Evolutionary conservation across 1,140 invertebrate species (phyloP).

Genomic region (Acromyrmex echinatior): DNA sequence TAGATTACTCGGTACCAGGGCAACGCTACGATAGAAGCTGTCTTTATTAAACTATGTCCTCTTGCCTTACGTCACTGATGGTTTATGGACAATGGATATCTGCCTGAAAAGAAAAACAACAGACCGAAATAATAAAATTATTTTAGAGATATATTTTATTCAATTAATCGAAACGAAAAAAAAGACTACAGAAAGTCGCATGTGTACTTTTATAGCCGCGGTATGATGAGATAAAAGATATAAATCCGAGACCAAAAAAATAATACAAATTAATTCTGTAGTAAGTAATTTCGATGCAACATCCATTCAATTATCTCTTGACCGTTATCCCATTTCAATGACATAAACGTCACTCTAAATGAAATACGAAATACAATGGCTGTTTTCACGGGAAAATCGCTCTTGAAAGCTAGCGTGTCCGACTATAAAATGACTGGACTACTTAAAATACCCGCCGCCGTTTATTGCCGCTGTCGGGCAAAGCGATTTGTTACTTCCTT

Average conservation of each 20-base stretch:
- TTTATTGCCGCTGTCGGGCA: constrained; percentile 80
- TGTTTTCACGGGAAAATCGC: constrained; percentile 58
- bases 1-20: constrained; percentile 4
- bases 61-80: neutral
- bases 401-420: constrained; percentile 56
- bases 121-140: constrained; percentile 18
- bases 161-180: neutral
- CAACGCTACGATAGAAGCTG: neutral
- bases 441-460: constrained; percentile 73
- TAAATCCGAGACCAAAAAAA: neutral
- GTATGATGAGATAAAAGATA: neutral
- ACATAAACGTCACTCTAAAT: constrained; percentile 30
- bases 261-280: constrained; percentile 12
- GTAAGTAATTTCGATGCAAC: constrained; percentile 5
- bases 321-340: constrained; percentile 9
- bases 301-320: constrained; percentile 13
- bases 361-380: constrained; percentile 27
- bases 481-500: constrained; percentile 80
- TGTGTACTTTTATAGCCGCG: neutral
- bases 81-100: neutral
- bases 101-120: neutral
- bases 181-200: neutral
- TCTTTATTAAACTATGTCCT: constrained; percentile 32
- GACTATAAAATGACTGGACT: constrained; percentile 75
- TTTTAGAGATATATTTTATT: constrained; percentile 1